Conservation (phyloP, 2,888 invertebrate species). For the Ochropleura plecta region DNA sequence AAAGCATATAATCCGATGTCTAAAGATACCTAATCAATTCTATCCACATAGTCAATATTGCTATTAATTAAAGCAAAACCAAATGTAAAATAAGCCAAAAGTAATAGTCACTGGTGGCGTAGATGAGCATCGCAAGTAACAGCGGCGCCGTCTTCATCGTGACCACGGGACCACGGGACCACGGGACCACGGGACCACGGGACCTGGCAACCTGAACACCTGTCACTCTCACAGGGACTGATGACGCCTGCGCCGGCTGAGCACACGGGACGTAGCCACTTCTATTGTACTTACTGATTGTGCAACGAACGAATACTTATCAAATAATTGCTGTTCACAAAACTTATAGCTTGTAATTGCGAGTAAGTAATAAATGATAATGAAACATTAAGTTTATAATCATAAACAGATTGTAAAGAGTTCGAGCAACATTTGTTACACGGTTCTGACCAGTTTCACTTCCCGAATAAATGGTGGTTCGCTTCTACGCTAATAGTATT, state of each 20-base stretch:
- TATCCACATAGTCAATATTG: neutral
- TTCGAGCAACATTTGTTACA: neutral
- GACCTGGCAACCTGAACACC: neutral
- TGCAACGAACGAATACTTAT: slow-evolving; percentile 31
- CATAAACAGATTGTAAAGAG: neutral
- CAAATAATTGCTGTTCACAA: slow-evolving; percentile 27
- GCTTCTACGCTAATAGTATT: neutral
- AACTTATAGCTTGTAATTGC: slow-evolving; percentile 35
- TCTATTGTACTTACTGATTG: neutral
- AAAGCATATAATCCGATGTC: too few relatives aligned
- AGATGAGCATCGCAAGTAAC: slow-evolving; percentile 11
- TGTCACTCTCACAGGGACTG: neutral
- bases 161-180: neutral
- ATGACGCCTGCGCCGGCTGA: neutral
- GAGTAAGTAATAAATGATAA: slow-evolving; percentile 7
- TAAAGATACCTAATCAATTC: too few relatives aligned
- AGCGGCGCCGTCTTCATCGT: neutral
- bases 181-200: neutral
- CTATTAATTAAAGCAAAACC: neutral
- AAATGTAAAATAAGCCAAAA: neutral
- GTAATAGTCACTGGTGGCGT: slow-evolving; percentile 16
- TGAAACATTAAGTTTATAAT: slow-evolving; percentile 5
- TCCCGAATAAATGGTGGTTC: too few relatives aligned
- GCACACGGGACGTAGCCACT: neutral
- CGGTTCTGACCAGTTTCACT: neutral